Conservation (phyloP, 1,140 invertebrate species). For the Ceratitis capitata region DNA sequence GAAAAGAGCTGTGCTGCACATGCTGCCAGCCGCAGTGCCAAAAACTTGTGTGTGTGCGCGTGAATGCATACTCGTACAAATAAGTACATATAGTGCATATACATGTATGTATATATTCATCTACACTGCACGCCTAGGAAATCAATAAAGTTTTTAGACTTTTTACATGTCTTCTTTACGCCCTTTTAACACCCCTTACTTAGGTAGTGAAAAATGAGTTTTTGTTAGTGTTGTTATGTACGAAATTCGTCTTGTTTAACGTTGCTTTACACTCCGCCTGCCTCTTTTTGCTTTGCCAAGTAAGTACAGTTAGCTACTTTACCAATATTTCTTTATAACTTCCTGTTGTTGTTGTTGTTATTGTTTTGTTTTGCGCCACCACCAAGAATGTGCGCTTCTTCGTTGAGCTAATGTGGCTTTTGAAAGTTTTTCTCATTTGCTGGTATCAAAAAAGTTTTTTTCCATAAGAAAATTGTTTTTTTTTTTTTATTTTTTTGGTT, state of each 20-base stretch:
- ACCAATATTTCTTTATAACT: too few species aligned
- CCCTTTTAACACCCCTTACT: neutral
- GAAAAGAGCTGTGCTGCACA: too few species aligned
- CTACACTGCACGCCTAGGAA: slow-evolving; percentile 21
- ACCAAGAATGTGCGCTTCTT: neutral
- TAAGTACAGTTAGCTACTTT: neutral
- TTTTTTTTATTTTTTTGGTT: neutral
- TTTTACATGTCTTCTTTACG: slow-evolving; percentile 20
- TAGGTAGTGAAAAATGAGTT: neutral
- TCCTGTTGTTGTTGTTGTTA: neutral
- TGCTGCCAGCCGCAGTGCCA: neutral
- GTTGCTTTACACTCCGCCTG: neutral
- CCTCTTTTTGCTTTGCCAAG: neutral
- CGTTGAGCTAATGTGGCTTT: slow-evolving; percentile 22
- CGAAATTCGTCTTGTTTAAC: neutral
- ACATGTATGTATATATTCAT: neutral
- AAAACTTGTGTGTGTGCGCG: neutral
- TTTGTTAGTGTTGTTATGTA: neutral
- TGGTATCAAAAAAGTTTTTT: slow-evolving; percentile 4
- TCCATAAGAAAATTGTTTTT: neutral
- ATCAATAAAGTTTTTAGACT: slow-evolving; percentile 40
- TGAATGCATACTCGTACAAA: neutral
- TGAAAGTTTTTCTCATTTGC: neutral
- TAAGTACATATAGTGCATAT: neutral
- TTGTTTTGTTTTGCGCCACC: neutral